Conservation (phyloP, 2,888 invertebrate genomes). For the Epirrhoe alternata region DNA sequence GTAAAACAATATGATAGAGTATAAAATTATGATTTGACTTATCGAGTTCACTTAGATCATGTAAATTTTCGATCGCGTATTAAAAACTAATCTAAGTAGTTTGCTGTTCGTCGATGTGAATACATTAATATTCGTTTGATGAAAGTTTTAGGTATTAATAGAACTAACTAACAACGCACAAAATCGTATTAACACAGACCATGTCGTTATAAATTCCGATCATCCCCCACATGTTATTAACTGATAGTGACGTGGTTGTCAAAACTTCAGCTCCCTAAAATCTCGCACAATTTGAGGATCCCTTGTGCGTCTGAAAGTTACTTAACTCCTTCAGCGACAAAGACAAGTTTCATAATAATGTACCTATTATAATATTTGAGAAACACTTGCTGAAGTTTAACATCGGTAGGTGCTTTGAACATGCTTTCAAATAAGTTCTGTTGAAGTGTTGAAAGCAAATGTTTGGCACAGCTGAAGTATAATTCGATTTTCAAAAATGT, state of each 20-base stretch:
- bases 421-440: slow-evolving; percentile 19
- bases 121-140: slow-evolving; percentile 5
- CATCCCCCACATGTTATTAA: slow-evolving; percentile 69
- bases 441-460: slow-evolving; percentile 6
- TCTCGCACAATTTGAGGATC: slow-evolving; percentile 65
- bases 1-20: no score
- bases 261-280: slow-evolving; percentile 69
- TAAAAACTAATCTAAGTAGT: not conserved
- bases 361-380: slow-evolving; percentile 41
- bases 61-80: not conserved
- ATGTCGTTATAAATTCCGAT: slow-evolving; percentile 69
- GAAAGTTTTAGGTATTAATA: slow-evolving; percentile 9
- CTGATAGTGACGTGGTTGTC: slow-evolving; percentile 80
- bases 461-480: not conserved
- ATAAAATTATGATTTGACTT: no score
- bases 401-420: slow-evolving; percentile 20
- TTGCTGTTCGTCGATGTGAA: not conserved
- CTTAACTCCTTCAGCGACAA: slow-evolving; percentile 61
- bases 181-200: slow-evolving; percentile 36
- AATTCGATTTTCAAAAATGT: not conserved
- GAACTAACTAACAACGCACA: slow-evolving; percentile 2
- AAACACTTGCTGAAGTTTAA: slow-evolving; percentile 36
- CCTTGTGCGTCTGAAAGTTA: slow-evolving; percentile 78
- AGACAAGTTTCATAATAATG: slow-evolving; percentile 58
- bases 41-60: not conserved